Evolutionary conservation across 2,797 vertebrate genomes (phyloP).

Genomic region (Chaetophractus vellerosus): DNA sequence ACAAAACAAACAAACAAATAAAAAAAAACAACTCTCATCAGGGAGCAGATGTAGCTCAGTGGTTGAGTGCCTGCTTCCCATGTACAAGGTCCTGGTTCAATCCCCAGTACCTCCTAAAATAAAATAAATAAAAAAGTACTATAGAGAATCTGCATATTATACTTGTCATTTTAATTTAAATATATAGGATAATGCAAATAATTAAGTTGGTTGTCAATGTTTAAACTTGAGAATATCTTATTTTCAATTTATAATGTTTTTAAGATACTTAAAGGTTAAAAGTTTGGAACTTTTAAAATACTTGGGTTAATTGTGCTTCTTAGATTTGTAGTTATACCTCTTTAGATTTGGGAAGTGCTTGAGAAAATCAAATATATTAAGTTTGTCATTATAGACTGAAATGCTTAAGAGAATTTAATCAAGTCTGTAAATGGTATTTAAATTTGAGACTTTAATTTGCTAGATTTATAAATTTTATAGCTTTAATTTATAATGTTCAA

Average conservation of each 20-base stretch:
- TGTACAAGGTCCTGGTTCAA: no score
- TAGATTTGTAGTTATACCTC: constrained; percentile 16
- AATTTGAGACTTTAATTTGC: constrained; percentile 25
- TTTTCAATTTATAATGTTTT: constrained; percentile 29
- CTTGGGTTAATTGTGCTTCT: not conserved
- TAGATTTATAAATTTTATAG: not conserved
- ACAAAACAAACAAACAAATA: no score
- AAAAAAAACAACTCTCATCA: no score
- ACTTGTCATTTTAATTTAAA: constrained; percentile 40
- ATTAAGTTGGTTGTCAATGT: not conserved
- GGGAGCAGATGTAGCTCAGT: no score
- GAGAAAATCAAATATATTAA: constrained; percentile 55
- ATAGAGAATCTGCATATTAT: not conserved
- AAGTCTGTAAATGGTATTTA: constrained; percentile 43
- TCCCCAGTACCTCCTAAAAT: no score
- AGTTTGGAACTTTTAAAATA: constrained; percentile 34
- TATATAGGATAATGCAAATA: not conserved
- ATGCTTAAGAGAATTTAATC: constrained; percentile 41
- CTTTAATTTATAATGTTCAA: constrained; percentile 29
- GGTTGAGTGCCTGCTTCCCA: no score
- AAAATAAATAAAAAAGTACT: not conserved
- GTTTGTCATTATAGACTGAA: not conserved
- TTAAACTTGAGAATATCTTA: constrained; percentile 50
- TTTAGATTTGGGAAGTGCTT: constrained; percentile 23
- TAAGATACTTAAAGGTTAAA: constrained; percentile 8